Base-by-base conservation (phyloP, 2,888 invertebrate species). In the Drosophila setosimentum region DNA sequence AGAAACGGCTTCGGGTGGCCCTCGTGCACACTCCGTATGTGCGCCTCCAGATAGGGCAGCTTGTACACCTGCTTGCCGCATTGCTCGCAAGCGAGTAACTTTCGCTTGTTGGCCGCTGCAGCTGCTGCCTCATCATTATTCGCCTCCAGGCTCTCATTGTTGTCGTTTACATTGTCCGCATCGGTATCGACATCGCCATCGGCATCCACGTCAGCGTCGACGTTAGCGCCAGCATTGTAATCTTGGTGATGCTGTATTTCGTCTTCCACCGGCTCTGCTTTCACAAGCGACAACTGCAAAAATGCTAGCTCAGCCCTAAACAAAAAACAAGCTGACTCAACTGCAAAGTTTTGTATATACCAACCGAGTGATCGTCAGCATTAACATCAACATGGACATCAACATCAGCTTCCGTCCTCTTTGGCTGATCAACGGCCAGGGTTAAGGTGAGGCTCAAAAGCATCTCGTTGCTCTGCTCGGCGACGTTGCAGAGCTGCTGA, bases 31-130 rank as follows among this genome's bases (percentile, higher is more conserved):
- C 82, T 87, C 7, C 91, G 90, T 55, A 91, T 89, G 37, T 92
- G 92, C 4, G 92, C 92, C 62, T 91, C 91, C 35, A 92, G 73
- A 27, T 92, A 91, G 29, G 89, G 85, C 21, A 89, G 78, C 58
- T 92, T 92, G 54, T 92, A 92, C 13, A 89, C 89, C 62, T 91
- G 85, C 53, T 92, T 92, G 30, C 91, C 89, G 30, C 91, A 91
- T 29, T 69, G 80, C 40, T 80, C 67, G 30, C 91, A 83, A 21
- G 84, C 83, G 21, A 85, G 55, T 7, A 79, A 53, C 33, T 82
- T 89, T 0, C 74, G 70, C 48, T 83, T 90, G 54, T 33, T 73
- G n/a, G 49, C 67, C 0, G 73, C 45, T 0, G 45, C 49, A n/a
- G 45, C 51, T 13, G 48, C 30, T 40, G 33, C 32, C 16, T 72